These are phyloP conservation scores for Watsonalla cultraria DNA, from an alignment of 2,888 invertebrate species.

Conservation along the genomic window DNA sequence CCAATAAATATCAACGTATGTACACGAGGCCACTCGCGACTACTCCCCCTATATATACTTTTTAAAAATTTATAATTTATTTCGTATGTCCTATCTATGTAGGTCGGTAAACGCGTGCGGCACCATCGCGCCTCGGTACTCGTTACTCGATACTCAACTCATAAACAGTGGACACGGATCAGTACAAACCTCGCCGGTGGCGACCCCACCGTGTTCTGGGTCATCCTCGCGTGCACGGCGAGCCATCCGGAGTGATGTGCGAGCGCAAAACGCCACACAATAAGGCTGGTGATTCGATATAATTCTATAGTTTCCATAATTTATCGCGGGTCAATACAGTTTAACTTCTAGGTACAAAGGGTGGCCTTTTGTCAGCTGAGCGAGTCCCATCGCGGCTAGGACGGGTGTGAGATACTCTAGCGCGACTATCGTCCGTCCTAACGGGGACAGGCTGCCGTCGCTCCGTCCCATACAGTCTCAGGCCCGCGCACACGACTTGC, in stretches of 20 bases:
- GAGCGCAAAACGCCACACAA: constrained; percentile 8
- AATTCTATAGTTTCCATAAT: not conserved
- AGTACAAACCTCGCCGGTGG: not conserved
- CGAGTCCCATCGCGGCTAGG: not conserved
- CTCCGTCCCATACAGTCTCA: not conserved
- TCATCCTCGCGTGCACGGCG: constrained; percentile 13
- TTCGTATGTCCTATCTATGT: constrained; percentile 76
- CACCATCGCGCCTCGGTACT: constrained; percentile 26
- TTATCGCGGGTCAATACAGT: not conserved
- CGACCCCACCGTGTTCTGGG: constrained; percentile 12
- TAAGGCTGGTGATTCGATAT: not conserved
- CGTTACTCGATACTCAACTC: not conserved
- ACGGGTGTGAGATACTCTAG: not conserved
- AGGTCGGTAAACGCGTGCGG: constrained; percentile 45
- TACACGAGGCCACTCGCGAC: constrained; percentile 70
- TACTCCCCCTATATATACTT: constrained; percentile 59
- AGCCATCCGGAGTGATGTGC: constrained; percentile 20
- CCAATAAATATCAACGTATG: constrained; percentile 76
- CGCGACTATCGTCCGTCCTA: not conserved
- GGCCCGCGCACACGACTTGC: not conserved
- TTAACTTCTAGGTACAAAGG: not conserved
- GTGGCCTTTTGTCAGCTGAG: not conserved
- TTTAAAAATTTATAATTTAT: constrained; percentile 75
- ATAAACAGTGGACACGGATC: not conserved
- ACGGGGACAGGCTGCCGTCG: not conserved